Percentiles rank a stretch among this genome's conserved stretches.
phyloP scores from a whole-genome alignment of 2,113 vertebrate species.

The Malurus melanocephalus region DNA sequence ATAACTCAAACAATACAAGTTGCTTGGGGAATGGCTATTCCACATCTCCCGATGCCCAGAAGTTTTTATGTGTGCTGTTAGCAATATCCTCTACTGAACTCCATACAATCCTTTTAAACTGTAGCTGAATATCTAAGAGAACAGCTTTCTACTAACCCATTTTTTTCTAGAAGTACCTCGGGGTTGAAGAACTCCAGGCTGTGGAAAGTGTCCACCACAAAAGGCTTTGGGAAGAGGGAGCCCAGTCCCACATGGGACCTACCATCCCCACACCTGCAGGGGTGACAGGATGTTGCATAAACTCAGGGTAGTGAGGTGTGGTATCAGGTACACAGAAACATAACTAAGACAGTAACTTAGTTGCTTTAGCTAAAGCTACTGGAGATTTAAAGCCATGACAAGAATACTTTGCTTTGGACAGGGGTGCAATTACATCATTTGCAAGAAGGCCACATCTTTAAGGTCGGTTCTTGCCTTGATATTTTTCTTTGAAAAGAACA shows the following conservation, averaged over 20 bases:
- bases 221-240: background rate
- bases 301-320: background rate
- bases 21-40: background rate
- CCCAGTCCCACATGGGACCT: fast-evolving
- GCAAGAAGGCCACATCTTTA: background rate
- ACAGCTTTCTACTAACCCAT: background rate
- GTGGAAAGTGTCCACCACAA: fast-evolving
- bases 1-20: background rate
- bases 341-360: background rate
- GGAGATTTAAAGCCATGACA: background rate
- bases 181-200: background rate
- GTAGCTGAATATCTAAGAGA: background rate
- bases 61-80: background rate
- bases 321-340: background rate
- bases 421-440: background rate
- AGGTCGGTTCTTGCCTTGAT: background rate
- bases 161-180: background rate
- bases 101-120: background rate
- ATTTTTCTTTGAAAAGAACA: conserved; percentile 25
- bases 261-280: background rate
- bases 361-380: background rate
- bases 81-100: background rate
- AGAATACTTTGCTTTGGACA: background rate
- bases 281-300: background rate
- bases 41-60: background rate